Percentiles rank a stretch among this genome's conserved stretches.
Evolutionary conservation across 1,140 invertebrate genomes (phyloP).

Genomic region (Drosophila pruinosa): DNA sequence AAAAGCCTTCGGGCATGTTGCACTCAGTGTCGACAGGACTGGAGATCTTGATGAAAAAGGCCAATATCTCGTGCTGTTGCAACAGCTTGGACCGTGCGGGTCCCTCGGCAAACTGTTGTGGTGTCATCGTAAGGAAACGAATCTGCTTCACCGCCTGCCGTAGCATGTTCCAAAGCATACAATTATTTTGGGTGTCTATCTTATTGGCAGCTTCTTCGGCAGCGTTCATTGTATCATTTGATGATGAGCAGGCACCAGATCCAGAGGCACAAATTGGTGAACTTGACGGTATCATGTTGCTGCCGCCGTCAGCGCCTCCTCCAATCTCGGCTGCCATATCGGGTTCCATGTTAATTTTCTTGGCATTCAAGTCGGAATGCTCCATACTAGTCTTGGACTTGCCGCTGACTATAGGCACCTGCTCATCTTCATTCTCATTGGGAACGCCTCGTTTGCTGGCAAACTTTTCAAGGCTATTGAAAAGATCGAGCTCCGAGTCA

Average conservation of each 20-base stretch:
- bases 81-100: conserved; percentile 89
- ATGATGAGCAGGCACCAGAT: not conserved
- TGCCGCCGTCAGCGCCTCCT: too few relatives aligned
- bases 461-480: conserved; percentile 88
- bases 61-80: conserved; percentile 89
- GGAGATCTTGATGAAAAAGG: conserved; percentile 91
- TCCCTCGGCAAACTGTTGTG: conserved; percentile 91
- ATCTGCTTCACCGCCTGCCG: conserved; percentile 86
- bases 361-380: not conserved
- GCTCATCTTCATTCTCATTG: conserved; percentile 21
- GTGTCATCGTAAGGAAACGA: conserved; percentile 89
- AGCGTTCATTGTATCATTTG: conserved; percentile 35
- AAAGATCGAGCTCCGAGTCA: conserved; percentile 89
- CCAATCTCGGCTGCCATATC: conserved; percentile 73
- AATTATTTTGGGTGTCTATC: conserved; percentile 69
- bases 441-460: conserved; percentile 83
- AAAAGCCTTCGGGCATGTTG: conserved; percentile 88
- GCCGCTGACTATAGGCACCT: conserved; percentile 1
- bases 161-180: conserved; percentile 63
- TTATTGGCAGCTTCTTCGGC: conserved; percentile 53
- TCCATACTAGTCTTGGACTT: conserved; percentile 9
- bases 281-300: not conserved
- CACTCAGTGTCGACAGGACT: conserved; percentile 86
- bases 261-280: conserved; percentile 18
- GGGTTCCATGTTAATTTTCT: conserved; percentile 79